Evolutionary conservation across 2,113 vertebrate genomes (phyloP), one percentile per base, ranked within the genome.

Genomic region (Aegithalos caudatus): DNA sequence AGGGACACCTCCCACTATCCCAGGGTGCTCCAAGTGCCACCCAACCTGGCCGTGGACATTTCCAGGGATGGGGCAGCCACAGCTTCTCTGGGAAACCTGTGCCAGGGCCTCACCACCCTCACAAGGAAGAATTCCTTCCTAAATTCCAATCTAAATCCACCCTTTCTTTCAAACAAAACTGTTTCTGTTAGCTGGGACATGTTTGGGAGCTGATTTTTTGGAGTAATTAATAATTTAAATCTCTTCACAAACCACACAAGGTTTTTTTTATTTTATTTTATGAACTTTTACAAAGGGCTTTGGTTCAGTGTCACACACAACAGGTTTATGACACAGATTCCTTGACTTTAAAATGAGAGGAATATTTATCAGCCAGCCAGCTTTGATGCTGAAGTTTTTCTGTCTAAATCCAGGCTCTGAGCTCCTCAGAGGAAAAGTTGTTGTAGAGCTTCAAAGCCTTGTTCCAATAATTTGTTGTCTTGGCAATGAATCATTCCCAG

Each of bases 21-120:
- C 62, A 90, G n/a, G 25, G 0, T 76, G 17, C 14, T 89, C 25
- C 61, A 47, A 47, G 25, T 4, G 1, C 4, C 0, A 0, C 12
- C 86, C 47, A 69, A 3, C 29, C 35, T 42, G 25, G 21, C 29
- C 2, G 3, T 27, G 54, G 8, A 16, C 25, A 69, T 4, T 82
- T 9, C 25, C 31, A 69, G 31, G 54, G 35, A 33, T 54, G n/a
- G 35, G 6, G 8, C 40, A 90, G 40, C 17, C 70, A 35, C 54
- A 61, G 17, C 35, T 56, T 47, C n/a, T 69, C 70, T 35, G 28
- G 19, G 2, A 0, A 81, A 2, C 4, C 20, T 10, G 2, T 81
- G 4, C 27, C 44, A 65, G 37, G 14, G 25, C 47, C 10, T 62
- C 14, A 0, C 6, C 18, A 28, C 18, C 20, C 14, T 62, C 56